phyloP scores from a whole-genome alignment of 2,113 vertebrate species.

The Pseudonaja textilis region DNA sequence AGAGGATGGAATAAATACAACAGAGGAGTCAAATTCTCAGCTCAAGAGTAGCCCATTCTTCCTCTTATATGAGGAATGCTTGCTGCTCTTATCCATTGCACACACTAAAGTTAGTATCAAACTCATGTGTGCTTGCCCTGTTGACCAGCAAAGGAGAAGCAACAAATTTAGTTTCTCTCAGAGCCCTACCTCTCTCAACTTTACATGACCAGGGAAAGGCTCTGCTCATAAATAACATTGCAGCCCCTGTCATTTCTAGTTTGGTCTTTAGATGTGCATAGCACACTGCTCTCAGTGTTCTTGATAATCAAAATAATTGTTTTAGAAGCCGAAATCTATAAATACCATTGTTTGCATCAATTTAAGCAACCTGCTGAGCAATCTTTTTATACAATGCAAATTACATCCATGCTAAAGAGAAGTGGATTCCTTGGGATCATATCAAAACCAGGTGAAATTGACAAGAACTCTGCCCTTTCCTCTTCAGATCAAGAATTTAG shows the following conservation, averaged over 20 bases:
- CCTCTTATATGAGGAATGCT: neutral
- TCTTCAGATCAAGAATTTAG: neutral
- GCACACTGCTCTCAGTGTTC: neutral
- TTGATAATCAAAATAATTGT: neutral
- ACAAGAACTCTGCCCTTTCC: neutral
- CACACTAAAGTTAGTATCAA: neutral
- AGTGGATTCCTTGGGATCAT: neutral
- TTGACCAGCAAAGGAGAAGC: neutral
- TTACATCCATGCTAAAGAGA: neutral
- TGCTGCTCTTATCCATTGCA: neutral
- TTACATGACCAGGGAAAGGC: neutral
- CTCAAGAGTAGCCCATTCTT: neutral
- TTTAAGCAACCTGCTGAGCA: neutral
- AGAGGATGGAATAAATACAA: neutral
- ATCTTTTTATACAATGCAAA: neutral
- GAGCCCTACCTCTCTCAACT: neutral
- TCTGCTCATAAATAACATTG: neutral
- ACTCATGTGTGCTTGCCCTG: neutral
- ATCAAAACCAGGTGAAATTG: neutral
- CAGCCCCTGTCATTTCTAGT: neutral
- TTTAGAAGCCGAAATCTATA: neutral
- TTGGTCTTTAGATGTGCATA: neutral
- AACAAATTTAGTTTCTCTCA: neutral
- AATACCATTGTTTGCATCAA: neutral
- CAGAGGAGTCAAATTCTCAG: neutral